These are phyloP conservation scores for Protula sp. DNA, from an alignment of 2,888 invertebrate genomes.

Conservation along the genomic window DNA sequence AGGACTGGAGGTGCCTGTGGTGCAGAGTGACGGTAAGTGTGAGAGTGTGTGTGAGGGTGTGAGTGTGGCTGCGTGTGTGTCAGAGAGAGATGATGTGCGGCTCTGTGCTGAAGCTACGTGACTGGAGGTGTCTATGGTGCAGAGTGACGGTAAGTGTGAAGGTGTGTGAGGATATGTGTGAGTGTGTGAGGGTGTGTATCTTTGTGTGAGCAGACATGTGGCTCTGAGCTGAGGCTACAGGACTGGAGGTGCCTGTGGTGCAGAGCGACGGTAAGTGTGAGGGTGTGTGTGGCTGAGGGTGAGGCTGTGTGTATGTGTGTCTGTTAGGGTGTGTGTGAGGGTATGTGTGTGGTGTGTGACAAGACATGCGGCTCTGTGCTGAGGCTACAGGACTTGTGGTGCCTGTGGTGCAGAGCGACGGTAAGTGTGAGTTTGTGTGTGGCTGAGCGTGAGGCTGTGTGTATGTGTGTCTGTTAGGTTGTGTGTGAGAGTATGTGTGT, in stretches of 20 bases:
- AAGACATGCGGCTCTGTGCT: conserved; percentile 94
- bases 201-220: conserved; percentile 98
- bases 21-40: conserved; percentile 69
- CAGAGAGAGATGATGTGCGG: conserved; percentile 95
- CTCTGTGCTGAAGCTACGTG: conserved; percentile 77
- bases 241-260: conserved; percentile 98
- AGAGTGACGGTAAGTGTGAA: conserved; percentile 72
- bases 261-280: conserved; percentile 62
- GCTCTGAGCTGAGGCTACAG: conserved; percentile 87
- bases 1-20: conserved; percentile 97
- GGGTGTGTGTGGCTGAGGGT: no score
- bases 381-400: conserved; percentile 90
- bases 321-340: conserved; percentile 90
- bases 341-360: conserved; percentile 90
- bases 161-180: conserved; percentile 95
- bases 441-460: conserved; percentile 74
- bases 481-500: conserved; percentile 90
- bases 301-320: no score
- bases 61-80: no score
- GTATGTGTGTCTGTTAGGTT: conserved; percentile 98
- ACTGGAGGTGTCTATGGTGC: conserved; percentile 94
- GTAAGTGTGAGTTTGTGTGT: conserved; percentile 78
- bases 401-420: conserved; percentile 89
- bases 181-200: conserved; percentile 83
- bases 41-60: no score